These are phyloP conservation scores for Monarcha castaneiventris DNA, from an alignment of 2,113 vertebrate species.

Conservation along the genomic window DNA sequence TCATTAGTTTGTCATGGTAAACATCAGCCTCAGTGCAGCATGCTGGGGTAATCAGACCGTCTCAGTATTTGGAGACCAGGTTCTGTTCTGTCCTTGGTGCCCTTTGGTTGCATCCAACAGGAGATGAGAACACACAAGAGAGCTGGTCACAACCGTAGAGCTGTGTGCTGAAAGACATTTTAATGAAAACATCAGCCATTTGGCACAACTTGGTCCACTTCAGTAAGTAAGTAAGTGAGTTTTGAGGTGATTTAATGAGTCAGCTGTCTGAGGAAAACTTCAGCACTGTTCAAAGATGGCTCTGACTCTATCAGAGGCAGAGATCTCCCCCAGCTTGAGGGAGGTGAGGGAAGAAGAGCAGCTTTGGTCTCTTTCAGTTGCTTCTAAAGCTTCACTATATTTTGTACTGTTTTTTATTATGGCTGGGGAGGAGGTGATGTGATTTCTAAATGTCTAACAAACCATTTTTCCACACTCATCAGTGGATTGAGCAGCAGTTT, in stretches of 20 bases:
- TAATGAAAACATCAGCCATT: not conserved
- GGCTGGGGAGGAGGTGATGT: not conserved
- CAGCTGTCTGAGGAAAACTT: not conserved
- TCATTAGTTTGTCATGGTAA: not conserved
- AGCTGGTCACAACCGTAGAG: not conserved
- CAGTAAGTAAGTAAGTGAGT: not conserved
- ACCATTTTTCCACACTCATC: not conserved
- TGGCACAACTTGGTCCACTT: not conserved
- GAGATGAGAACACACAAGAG: not conserved
- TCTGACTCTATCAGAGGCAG: not conserved
- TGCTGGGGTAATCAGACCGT: not conserved
- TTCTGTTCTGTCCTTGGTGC: not conserved
- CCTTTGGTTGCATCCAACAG: not conserved
- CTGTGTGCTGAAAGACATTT: not conserved
- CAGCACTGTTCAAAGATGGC: not conserved
- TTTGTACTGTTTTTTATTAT: not conserved
- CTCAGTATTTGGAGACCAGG: not conserved
- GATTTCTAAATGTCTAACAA: not conserved
- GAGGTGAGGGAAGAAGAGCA: not conserved
- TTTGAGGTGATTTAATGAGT: not conserved
- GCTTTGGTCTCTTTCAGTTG: not conserved
- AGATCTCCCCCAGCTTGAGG: not conserved
- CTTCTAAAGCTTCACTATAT: not conserved
- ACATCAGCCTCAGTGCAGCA: not conserved
- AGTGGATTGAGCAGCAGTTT: not conserved